These are phyloP conservation scores for Amblyraja radiata DNA, from an alignment of 2,797 vertebrate species.

Conservation along the genomic window DNA sequence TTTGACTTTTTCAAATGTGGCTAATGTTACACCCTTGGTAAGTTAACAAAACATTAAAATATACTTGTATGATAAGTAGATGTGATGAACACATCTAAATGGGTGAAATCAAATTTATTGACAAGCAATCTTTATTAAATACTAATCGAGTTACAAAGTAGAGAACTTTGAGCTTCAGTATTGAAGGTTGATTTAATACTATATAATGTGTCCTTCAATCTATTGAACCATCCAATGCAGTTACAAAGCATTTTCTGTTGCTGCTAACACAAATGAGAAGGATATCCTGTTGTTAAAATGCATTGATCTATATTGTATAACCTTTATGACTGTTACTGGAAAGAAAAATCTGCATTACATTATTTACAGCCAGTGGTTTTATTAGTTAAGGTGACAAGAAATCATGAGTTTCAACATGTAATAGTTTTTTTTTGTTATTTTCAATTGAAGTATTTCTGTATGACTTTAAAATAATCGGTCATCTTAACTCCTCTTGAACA, in stretches of 20 bases:
- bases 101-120: not conserved
- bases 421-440: not conserved
- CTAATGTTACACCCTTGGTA: not conserved
- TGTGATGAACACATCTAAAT: not conserved
- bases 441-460: not conserved
- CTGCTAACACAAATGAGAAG: not conserved
- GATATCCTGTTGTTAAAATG: not conserved
- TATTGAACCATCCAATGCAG: not conserved
- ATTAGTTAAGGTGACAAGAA: not conserved
- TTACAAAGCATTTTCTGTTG: not conserved
- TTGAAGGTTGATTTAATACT: not conserved
- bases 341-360: not conserved
- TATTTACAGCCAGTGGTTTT: not conserved
- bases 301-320: not conserved
- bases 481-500: not conserved
- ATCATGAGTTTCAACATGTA: not conserved
- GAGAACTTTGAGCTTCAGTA: not conserved
- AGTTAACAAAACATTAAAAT: not conserved
- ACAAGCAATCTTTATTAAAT: not conserved
- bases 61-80: not conserved
- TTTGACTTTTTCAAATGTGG: not conserved
- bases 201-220: not conserved
- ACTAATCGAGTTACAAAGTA: not conserved
- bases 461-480: not conserved
- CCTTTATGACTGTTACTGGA: not conserved